These are phyloP conservation scores for Anarrhichthys ocellatus DNA, from an alignment of 2,113 vertebrate species.

Conservation along the genomic window DNA sequence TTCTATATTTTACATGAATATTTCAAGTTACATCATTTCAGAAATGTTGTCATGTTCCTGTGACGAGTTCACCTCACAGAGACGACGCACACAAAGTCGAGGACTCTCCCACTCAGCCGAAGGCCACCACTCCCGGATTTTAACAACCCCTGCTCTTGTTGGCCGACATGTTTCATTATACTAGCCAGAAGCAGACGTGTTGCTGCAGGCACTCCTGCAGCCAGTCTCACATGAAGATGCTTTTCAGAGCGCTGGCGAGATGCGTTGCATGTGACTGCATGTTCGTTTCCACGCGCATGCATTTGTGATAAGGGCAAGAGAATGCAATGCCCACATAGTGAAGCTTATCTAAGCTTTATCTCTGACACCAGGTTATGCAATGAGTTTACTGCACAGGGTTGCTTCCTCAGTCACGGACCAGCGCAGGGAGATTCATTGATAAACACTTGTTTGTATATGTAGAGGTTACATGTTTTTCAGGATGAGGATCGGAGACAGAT, in stretches of 20 bases:
- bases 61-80: slow-evolving; percentile 45
- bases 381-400: slow-evolving; percentile 44
- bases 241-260: slow-evolving; percentile 3
- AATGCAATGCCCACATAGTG: slow-evolving; percentile 13
- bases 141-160: slow-evolving; percentile 49
- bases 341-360: slow-evolving; percentile 43
- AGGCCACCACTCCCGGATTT: slow-evolving; percentile 76
- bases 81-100: slow-evolving; percentile 19
- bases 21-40: slow-evolving; percentile 22
- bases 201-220: slow-evolving; percentile 63
- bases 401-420: slow-evolving; percentile 17
- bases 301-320: neutral
- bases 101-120: slow-evolving; percentile 50
- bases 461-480: slow-evolving; percentile 46
- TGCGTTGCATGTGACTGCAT: slow-evolving; percentile 3
- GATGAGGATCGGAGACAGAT: slow-evolving; percentile 30
- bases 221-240: slow-evolving; percentile 11
- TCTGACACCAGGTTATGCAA: slow-evolving; percentile 47
- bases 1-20: neutral
- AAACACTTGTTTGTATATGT: neutral
- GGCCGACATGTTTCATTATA: slow-evolving; percentile 30
- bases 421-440: slow-evolving; percentile 24
- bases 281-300: neutral
- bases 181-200: slow-evolving; percentile 62
- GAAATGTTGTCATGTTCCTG: slow-evolving; percentile 7